phyloP scores from a whole-genome alignment of 2,797 vertebrate species.

The Cottoperca gobio region DNA sequence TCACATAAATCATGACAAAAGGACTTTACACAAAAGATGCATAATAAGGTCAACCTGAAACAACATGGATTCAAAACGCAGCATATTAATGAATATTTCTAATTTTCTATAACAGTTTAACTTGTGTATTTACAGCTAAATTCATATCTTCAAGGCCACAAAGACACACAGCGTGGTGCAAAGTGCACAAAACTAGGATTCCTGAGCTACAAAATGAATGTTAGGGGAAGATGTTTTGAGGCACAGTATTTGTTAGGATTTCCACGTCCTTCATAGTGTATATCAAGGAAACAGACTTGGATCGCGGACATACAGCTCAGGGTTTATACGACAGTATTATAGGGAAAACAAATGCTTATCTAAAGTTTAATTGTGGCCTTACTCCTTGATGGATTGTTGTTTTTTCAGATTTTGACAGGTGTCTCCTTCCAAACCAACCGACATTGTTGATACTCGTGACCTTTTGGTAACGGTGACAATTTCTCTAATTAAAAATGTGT shows the following conservation, averaged over 20 bases:
- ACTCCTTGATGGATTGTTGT: neutral
- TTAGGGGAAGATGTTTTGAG: neutral
- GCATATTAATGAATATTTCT: neutral
- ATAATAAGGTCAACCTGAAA: neutral
- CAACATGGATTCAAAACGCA: neutral
- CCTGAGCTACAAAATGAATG: neutral
- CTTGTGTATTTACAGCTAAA: neutral
- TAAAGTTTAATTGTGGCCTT: neutral
- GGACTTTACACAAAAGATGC: neutral
- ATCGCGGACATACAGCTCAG: neutral
- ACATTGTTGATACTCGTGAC: neutral
- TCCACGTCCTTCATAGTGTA: neutral
- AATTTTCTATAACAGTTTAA: neutral
- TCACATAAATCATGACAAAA: neutral
- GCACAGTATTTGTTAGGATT: slow-evolving; percentile 16
- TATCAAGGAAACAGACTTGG: neutral
- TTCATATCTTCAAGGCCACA: neutral
- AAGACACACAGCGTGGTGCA: neutral
- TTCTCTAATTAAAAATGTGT: neutral
- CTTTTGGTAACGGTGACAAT: too few relatives aligned
- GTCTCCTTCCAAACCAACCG: neutral
- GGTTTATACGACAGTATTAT: neutral
- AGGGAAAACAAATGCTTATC: neutral
- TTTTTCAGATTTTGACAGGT: neutral
- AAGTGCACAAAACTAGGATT: neutral